Base-by-base conservation (phyloP, 2,888 invertebrate species). In the Oscheius onirici region DNA sequence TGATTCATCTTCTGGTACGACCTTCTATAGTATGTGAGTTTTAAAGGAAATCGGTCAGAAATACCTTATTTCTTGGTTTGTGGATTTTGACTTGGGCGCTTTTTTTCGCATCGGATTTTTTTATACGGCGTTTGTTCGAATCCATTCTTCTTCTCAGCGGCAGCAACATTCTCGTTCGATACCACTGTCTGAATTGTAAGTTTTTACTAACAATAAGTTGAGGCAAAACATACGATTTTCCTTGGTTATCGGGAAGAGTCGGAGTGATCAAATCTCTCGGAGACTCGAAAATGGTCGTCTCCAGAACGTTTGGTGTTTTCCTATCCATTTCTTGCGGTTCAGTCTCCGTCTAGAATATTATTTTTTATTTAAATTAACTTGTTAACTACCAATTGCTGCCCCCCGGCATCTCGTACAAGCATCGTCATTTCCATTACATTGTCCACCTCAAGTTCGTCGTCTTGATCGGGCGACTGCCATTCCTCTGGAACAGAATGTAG, bases 381-480 rank as follows among this genome's bases (percentile, higher is more conserved):
- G 28, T 3, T 13, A 55, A 15, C 8, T 34, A 34, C 34, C 34
- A 34, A 34, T 52, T 52, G 24, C 22, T 24, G 24, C 57, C 17
- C 34, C 3, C 20, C 67, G 34, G 40, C 43, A 20, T 67, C 55
- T 11, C 52, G 52, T 22, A 52, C 44, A 3, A 67, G 13, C 17
- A 26, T 55, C 5, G 40, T 40, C 55, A 51, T 52, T 43, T 52
- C 55, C 34, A 24, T 11, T 24, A 66, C 17, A 54, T 51, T 44
- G 22, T 54, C 41, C 10, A 41, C 55, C 22, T 67, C 67, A 1
- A 52, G 22, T 40, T 43, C 55, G n/a, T 41, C 41, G 5, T 55
- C 26, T n/a, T 20, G 13, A 22, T 24, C 24, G 13, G 26, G 49
- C 24, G n/a, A 17, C 22, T 52, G 15, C 26, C 24, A 55, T 41